A percentile compares a stretch with the other conserved stretches of the same genome.
Conservation (phyloP, 1,140 invertebrate genomes). For the Chrysoperla carnea region DNA sequence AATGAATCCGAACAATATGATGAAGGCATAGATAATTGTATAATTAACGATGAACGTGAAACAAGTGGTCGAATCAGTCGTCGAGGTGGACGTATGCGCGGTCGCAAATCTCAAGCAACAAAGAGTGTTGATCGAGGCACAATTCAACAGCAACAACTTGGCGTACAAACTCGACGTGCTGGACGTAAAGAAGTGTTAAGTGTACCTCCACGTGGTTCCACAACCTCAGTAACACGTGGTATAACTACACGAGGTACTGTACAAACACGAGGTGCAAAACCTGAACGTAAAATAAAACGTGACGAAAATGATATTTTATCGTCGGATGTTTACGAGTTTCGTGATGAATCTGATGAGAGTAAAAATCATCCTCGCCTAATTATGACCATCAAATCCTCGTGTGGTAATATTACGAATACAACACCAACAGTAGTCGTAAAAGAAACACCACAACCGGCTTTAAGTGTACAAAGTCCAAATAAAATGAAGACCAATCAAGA, state of each 20-base stretch:
- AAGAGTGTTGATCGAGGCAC: background rate
- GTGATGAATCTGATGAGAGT: constrained; percentile 60
- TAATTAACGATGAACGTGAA: constrained; percentile 13
- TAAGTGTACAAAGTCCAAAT: constrained; percentile 4
- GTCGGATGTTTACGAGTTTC: constrained; percentile 64
- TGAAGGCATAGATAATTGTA: constrained; percentile 9
- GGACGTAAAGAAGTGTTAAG: constrained; percentile 30
- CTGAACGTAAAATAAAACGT: constrained; percentile 34
- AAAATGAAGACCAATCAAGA: constrained; percentile 37
- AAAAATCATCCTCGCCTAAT: constrained; percentile 52
- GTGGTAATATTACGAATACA: constrained; percentile 16
- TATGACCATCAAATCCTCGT: constrained; percentile 60
- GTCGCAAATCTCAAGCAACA: constrained; percentile 21
- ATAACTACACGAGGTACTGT: constrained; percentile 20
- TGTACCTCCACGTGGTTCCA: background rate
- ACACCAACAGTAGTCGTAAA: constrained; percentile 29
- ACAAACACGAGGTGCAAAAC: constrained; percentile 29
- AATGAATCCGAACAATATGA: constrained; percentile 12
- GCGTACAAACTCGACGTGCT: constrained; percentile 33
- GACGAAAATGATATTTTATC: constrained; percentile 22
- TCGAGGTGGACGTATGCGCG: constrained; percentile 30
- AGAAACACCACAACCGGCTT: constrained; percentile 18
- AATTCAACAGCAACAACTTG: constrained; percentile 13
- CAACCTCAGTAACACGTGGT: constrained; percentile 7
- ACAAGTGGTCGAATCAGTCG: constrained; percentile 22